Conservation (phyloP, 1,140 invertebrate species). For the Drosophila albomicans region DNA sequence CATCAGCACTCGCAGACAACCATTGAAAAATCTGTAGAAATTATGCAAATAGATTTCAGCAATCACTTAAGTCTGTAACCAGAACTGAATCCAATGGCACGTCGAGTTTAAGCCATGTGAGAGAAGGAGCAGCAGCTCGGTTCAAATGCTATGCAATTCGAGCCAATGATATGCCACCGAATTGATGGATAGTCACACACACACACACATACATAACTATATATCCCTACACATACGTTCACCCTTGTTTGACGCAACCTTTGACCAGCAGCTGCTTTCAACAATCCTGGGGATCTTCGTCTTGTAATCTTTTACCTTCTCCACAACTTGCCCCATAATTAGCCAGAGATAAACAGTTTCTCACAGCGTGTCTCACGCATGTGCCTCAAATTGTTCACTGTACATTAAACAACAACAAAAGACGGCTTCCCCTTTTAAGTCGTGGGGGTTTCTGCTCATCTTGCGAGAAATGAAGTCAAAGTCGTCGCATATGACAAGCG, state of each 20-base stretch:
- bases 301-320: conserved; percentile 11
- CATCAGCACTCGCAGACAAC: conserved; percentile 41
- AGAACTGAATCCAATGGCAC: conserved; percentile 3
- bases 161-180: conserved; percentile 26
- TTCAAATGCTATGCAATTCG: conserved; percentile 5
- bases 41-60: conserved; percentile 82
- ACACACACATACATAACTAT: not conserved
- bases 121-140: not conserved
- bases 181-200: conserved; percentile 4
- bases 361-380: conserved; percentile 36
- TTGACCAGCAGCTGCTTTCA: not conserved
- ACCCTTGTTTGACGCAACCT: not conserved
- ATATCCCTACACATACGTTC: not conserved
- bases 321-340: conserved; percentile 47
- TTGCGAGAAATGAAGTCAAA: conserved; percentile 40
- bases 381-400: conserved; percentile 51
- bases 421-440: conserved; percentile 20
- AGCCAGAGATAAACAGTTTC: conserved; percentile 48
- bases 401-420: conserved; percentile 63
- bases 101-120: conserved; percentile 8
- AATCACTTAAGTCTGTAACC: conserved; percentile 73
- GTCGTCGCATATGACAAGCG: conserved; percentile 57
- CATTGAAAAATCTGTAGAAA: conserved; percentile 82
- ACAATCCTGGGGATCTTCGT: not conserved
- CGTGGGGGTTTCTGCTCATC: not conserved